Percentiles rank a stretch among this genome's conserved stretches.
phyloP scores from a whole-genome alignment of 2,888 invertebrate genomes.

The Drosophila dives region DNA sequence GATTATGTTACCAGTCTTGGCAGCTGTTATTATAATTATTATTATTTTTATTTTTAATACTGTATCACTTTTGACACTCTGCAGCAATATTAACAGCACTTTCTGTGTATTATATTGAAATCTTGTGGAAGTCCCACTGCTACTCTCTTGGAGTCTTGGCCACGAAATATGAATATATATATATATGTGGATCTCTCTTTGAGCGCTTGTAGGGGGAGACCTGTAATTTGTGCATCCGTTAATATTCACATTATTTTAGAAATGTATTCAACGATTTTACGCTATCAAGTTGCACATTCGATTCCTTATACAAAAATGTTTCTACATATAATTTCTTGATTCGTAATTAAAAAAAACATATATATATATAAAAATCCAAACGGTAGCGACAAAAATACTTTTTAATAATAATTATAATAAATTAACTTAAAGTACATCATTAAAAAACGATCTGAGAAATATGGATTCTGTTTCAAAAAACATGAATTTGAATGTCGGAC shows the following conservation, averaged over 20 bases:
- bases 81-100: conserved; percentile 3
- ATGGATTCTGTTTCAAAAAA: background rate
- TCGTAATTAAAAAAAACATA: background rate
- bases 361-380: background rate
- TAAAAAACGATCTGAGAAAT: background rate
- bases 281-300: background rate
- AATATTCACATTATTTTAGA: background rate
- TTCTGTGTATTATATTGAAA: conserved; percentile 33
- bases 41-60: conserved; percentile 21
- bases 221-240: background rate
- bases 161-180: conserved; percentile 29
- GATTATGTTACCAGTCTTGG: conserved; percentile 78
- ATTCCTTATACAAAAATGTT: background rate
- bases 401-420: background rate
- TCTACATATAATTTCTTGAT: background rate
- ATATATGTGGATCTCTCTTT: conserved; percentile 25
- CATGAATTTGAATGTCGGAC: background rate
- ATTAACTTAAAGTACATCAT: background rate
- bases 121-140: conserved; percentile 34
- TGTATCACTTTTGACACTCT: conserved; percentile 3
- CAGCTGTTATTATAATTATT: conserved; percentile 52
- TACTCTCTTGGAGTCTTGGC: conserved; percentile 29
- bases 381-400: background rate
- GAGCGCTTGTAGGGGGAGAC: background rate
- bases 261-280: background rate